Evolutionary conservation across 2,113 vertebrate genomes (phyloP).

Genomic region (Egretta garzetta): DNA sequence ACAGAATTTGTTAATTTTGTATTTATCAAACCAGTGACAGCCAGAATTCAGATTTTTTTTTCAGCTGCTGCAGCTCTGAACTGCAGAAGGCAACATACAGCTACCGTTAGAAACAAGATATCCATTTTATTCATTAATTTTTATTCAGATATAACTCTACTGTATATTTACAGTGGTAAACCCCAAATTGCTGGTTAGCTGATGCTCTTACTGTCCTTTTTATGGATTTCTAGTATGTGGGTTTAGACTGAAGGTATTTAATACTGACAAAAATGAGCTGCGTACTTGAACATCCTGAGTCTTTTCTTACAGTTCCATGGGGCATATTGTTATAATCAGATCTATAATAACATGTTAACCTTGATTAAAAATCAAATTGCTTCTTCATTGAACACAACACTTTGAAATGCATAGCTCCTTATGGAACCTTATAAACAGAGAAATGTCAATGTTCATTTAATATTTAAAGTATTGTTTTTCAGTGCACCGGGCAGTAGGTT

Average conservation of each 20-base stretch:
- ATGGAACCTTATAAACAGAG: neutral
- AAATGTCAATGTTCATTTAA: neutral
- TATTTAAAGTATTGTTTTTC: neutral
- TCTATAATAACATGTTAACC: neutral
- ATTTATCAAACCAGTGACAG: neutral
- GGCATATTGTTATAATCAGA: neutral
- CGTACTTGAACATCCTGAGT: neutral
- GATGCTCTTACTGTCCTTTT: neutral
- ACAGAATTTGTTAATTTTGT: neutral
- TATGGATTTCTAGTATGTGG: neutral
- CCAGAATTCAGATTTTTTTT: neutral
- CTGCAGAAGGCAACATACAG: neutral
- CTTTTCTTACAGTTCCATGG: neutral
- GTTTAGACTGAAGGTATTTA: neutral
- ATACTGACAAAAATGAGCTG: neutral
- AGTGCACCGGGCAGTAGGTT: neutral
- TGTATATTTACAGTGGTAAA: neutral
- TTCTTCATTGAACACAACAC: neutral
- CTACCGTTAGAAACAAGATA: neutral
- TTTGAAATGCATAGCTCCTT: neutral
- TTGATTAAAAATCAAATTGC: slow-evolving; percentile 6
- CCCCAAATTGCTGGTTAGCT: neutral
- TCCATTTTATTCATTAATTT: neutral
- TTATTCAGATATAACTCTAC: neutral
- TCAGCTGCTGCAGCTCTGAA: neutral